Evolutionary conservation across 2,888 invertebrate species (phyloP).

Genomic region (Callosobruchus maculatus): DNA sequence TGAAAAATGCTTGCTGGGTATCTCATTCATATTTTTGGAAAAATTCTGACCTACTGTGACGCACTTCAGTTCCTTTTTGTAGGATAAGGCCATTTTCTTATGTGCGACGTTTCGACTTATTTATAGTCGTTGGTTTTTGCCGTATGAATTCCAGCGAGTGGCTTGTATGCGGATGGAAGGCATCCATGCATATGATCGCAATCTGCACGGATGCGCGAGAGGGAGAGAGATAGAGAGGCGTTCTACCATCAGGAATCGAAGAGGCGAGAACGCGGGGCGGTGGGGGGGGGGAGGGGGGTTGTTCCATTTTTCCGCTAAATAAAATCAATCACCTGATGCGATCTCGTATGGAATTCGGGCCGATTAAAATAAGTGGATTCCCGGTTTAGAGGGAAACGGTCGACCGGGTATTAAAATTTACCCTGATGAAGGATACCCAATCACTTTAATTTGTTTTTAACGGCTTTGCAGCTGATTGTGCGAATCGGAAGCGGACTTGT

Average conservation of each 20-base stretch:
- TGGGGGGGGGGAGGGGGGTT: neutral
- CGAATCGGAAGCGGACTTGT: neutral
- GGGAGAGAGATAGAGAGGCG: neutral
- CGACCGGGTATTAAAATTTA: neutral
- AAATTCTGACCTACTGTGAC: no score
- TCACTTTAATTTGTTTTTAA: neutral
- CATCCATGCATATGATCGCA: neutral
- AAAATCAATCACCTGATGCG: neutral
- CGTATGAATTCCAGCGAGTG: neutral
- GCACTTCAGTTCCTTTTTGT: no score
- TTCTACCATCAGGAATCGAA: neutral
- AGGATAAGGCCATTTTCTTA: no score
- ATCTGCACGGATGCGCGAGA: neutral
- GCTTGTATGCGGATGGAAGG: neutral
- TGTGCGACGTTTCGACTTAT: no score
- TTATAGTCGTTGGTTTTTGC: no score
- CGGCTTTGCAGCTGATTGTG: neutral
- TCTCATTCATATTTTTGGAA: no score
- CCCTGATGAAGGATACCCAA: neutral
- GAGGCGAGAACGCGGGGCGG: neutral
- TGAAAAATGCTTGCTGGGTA: no score
- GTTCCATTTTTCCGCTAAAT: neutral
- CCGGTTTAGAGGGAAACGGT: neutral
- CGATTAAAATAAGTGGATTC: neutral
- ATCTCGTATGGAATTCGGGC: neutral